A percentile compares a stretch with the other conserved stretches of the same genome.
Conservation (phyloP, 2,797 vertebrate genomes). For the Rhodeus uyekii region DNA sequence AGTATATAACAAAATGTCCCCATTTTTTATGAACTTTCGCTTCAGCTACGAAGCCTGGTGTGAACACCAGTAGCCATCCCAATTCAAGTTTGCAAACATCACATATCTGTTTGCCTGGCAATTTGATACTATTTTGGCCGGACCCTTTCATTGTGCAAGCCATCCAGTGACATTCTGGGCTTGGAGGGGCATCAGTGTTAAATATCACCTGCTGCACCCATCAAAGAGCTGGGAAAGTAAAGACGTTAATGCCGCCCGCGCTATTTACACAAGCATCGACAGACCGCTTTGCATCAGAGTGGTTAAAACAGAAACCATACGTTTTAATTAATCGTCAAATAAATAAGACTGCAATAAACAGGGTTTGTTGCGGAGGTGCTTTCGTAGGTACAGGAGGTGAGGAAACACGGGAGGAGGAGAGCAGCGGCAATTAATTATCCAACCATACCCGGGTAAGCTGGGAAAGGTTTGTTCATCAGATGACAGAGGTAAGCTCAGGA, state of each 20-base stretch:
- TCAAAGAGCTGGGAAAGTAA: neutral
- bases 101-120: slow-evolving; percentile 49
- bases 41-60: neutral
- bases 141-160: slow-evolving; percentile 65
- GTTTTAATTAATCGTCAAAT: slow-evolving; percentile 64
- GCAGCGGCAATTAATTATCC: slow-evolving; percentile 32
- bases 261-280: slow-evolving; percentile 30
- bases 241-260: slow-evolving; percentile 6
- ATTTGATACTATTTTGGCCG: slow-evolving; percentile 64
- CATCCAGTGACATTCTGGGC: slow-evolving; percentile 72
- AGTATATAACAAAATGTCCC: too few relatives aligned
- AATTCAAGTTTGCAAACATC: neutral
- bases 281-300: slow-evolving; percentile 55
- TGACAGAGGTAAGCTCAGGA: slow-evolving; percentile 4
- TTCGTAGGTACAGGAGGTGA: slow-evolving; percentile 37
- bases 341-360: slow-evolving; percentile 57
- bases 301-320: slow-evolving; percentile 45
- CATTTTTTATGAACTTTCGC: too few relatives aligned
- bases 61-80: neutral
- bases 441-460: slow-evolving; percentile 15
- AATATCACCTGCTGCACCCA: slow-evolving; percentile 69
- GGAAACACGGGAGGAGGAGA: slow-evolving; percentile 15
- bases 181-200: slow-evolving; percentile 65
- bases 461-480: slow-evolving; percentile 15
- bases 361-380: slow-evolving; percentile 21